A percentile compares a stretch with the other conserved stretches of the same genome.
Evolutionary conservation across 2,797 vertebrate species (phyloP).

Genomic region (Rhinoraja longicauda): DNA sequence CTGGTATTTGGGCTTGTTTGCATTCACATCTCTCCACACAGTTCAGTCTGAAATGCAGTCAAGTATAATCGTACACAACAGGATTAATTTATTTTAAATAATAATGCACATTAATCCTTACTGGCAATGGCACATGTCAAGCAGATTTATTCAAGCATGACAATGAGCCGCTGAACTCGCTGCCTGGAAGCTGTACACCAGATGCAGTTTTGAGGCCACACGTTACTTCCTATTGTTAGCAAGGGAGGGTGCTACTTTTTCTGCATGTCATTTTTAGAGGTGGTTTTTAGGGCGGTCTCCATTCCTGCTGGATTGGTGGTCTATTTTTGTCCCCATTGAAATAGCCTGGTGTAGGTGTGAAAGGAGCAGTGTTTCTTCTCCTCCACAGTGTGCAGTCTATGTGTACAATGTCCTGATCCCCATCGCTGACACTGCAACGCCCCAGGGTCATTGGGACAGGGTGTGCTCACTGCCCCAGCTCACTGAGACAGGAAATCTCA

Average conservation of each 20-base stretch:
- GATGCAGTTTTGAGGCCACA: neutral
- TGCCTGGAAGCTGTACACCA: neutral
- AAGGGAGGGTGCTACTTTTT: neutral
- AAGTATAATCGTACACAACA: neutral
- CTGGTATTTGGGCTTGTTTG: neutral
- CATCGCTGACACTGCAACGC: neutral
- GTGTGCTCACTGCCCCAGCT: neutral
- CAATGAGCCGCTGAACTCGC: too few species aligned
- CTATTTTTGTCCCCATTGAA: neutral
- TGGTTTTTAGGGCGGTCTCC: neutral
- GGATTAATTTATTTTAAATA: neutral
- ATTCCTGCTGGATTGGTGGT: neutral
- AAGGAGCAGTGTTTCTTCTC: slow-evolving; percentile 21
- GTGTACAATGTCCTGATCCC: neutral
- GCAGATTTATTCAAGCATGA: neutral
- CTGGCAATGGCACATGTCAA: neutral
- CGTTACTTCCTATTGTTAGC: neutral
- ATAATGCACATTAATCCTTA: neutral
- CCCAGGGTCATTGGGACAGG: too few species aligned
- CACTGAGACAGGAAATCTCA: neutral
- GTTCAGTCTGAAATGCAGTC: neutral
- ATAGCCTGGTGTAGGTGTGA: neutral
- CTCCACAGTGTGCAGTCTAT: neutral
- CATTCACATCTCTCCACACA: neutral
- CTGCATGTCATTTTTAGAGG: neutral